Evolutionary conservation across 2,888 invertebrate species (phyloP), one percentile per base, ranked within the genome.

Genomic region (Podabrus alpinus): DNA sequence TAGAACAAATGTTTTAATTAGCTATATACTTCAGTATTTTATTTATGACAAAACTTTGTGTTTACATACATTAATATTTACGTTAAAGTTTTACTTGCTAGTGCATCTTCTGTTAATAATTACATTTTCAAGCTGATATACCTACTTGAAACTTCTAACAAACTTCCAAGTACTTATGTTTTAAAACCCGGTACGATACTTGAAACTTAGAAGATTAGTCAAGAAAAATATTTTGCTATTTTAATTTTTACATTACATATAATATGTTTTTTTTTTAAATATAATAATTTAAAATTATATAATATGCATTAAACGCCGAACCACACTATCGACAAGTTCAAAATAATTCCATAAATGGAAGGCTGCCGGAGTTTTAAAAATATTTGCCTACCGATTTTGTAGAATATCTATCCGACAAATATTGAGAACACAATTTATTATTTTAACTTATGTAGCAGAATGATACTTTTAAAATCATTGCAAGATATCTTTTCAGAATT

Each of bases 11-110:
- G n/a, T n/a, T 45, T n/a, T 3, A 45, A 45, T 45, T 45, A 45
- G 45, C n/a, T 7, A 45, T 45, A 45, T n/a, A 24, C 9, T 24
- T 24, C 7, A 9, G n/a, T 45, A n/a, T 7, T 45, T 45, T 45
- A 45, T n/a, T 45, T 45, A 45, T 45, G n/a, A 45, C n/a, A 7
- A 7, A 45, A 45, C n/a, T 45, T 45, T 45, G n/a, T 45, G 45
- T 45, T 45, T 45, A 45, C 45, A 64, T 21, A 64, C 17, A 19
- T 64, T 19, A 59, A 69, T 59, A 60, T 60, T 69, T 21, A 15
- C 68, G 59, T 69, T 60, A 59, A 69, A n/a, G 61, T 29, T 62
- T 61, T 62, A 69, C 69, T 69, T 29, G 24, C 21, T 24, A 69
- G 15, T 62, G 61, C 62, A 62, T 69, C 16, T 25, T 62, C 16